These are phyloP conservation scores for Paraescarpia echinospica DNA, from an alignment of 1,140 invertebrate species.

Conservation along the genomic window DNA sequence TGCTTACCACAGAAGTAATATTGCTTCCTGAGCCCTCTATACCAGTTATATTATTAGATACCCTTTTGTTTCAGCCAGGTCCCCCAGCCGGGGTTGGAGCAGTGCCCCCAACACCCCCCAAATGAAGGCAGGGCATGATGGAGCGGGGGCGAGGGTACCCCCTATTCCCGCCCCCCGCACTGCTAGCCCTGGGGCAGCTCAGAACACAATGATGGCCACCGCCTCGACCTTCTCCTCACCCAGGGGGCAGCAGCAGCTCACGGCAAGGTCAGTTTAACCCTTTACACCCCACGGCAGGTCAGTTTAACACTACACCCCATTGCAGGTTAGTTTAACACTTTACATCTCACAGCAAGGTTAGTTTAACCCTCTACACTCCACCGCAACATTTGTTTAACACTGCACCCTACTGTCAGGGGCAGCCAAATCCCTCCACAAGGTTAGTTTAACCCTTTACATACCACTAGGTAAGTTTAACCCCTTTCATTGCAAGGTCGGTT, in stretches of 20 bases:
- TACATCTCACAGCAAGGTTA: too few species aligned
- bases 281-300: neutral
- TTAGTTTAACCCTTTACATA: too few species aligned
- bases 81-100: neutral
- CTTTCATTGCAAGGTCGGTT: neutral
- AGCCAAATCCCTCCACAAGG: too few species aligned
- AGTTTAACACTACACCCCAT: too few species aligned
- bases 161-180: neutral
- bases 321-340: too few species aligned
- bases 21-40: neutral
- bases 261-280: neutral
- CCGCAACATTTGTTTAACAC: too few species aligned
- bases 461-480: neutral
- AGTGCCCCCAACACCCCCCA: neutral
- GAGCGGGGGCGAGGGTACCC: neutral
- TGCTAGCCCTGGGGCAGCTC: neutral
- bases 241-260: neutral
- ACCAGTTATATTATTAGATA: neutral
- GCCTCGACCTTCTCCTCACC: neutral
- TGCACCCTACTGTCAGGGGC: too few species aligned
- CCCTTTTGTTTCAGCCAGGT: neutral
- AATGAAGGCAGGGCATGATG: neutral
- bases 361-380: too few species aligned
- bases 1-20: neutral
- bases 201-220: neutral